phyloP scores from a whole-genome alignment of 2,113 vertebrate genomes.

The Eulacestoma nigropectus region DNA sequence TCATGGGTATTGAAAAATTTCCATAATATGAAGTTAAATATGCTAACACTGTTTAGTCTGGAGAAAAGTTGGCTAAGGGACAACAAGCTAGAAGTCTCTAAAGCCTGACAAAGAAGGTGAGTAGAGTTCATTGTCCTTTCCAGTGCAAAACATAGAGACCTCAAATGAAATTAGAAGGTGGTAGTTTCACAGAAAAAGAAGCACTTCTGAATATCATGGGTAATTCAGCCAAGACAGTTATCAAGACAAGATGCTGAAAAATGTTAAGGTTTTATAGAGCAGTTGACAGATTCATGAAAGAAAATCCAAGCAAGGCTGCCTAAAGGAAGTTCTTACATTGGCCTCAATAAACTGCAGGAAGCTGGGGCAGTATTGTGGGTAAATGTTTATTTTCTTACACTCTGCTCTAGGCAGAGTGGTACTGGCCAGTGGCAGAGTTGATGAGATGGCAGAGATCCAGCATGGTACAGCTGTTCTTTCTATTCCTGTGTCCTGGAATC shows the following conservation, averaged over 20 bases:
- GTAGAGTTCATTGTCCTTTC: background rate
- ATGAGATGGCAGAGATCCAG: background rate
- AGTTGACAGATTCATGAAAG: background rate
- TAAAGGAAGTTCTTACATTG: background rate
- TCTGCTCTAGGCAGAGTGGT: background rate
- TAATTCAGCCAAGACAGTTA: background rate
- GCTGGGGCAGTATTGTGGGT: background rate
- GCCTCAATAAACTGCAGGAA: background rate
- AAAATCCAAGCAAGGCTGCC: background rate
- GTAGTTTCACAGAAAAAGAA: background rate
- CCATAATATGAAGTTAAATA: background rate
- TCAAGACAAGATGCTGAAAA: background rate
- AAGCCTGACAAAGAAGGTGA: background rate
- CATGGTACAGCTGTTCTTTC: background rate
- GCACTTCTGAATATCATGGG: background rate
- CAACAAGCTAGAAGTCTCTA: background rate
- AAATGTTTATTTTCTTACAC: background rate
- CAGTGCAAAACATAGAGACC: background rate
- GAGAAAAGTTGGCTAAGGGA: background rate
- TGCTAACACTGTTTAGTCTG: background rate
- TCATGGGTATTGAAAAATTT: background rate
- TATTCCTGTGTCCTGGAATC: background rate
- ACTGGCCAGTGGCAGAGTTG: background rate
- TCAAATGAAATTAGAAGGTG: background rate
- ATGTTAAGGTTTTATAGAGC: background rate